phyloP scores from a whole-genome alignment of 35 echinoderm and acorn worm genomes.

The Anneissia japonica region DNA sequence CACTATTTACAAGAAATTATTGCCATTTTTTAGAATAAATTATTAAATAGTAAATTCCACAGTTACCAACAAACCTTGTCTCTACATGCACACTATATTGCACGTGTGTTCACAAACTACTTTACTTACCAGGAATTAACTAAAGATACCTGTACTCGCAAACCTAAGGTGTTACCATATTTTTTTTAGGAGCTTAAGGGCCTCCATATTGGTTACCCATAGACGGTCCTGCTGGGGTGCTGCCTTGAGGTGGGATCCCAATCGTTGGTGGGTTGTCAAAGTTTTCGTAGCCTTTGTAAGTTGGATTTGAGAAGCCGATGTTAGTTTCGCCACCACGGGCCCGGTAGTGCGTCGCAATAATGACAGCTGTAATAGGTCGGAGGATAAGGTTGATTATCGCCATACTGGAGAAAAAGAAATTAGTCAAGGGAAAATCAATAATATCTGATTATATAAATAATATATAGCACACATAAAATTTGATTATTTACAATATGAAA shows the following conservation, averaged over 20 bases:
- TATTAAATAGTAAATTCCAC: too few relatives aligned
- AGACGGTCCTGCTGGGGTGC: background rate
- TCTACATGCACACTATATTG: too few relatives aligned
- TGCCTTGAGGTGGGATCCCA: background rate
- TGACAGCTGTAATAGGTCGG: background rate
- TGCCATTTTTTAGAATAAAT: too few relatives aligned
- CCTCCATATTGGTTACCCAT: background rate
- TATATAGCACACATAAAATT: too few relatives aligned
- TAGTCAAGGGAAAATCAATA: background rate
- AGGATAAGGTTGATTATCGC: conserved; percentile 11
- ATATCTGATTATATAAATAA: too few relatives aligned
- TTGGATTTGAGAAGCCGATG: background rate
- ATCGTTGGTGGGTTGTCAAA: conserved; percentile 15
- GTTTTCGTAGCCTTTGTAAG: conserved; percentile 10
- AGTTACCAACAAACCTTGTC: too few relatives aligned
- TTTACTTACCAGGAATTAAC: too few relatives aligned
- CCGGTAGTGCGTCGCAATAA: background rate
- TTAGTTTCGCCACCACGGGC: background rate
- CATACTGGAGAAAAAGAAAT: background rate
- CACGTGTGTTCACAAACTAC: too few relatives aligned
- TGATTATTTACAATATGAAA: too few relatives aligned
- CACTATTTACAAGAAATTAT: too few relatives aligned
- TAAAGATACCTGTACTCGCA: too few relatives aligned
- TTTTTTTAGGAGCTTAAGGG: background rate
- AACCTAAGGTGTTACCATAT: too few relatives aligned